Base-by-base conservation (phyloP, 2,797 vertebrate genomes). In the Pseudochirops corinnae region DNA sequence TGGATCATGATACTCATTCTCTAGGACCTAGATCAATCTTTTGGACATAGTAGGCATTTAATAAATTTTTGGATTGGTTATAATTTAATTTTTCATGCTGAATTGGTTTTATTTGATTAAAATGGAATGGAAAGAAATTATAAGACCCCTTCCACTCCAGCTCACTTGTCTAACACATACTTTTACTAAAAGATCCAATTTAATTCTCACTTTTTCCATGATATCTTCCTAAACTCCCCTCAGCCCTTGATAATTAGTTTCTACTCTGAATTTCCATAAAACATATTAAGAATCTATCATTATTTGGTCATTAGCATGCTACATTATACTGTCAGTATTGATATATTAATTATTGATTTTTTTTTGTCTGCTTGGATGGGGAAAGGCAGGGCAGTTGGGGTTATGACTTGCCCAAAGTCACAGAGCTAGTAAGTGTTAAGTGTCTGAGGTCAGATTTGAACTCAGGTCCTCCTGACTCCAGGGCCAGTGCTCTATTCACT, bases 121-220 rank as follows among this genome's bases (percentile, higher is more conserved):
- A 74, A 39, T 39, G n/a, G 16, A 74, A 74, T 74, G n/a, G 16
- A 74, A 74, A 74, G 29, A 33, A 62, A 62, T 62, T 62, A 62
- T 62, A 14, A 13, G n/a, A 74, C n/a, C n/a, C 16, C n/a, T 74
- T 74, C 67, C 16, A 74, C 74, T 92, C 16, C 91, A 95, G 91
- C 93, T 62, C 7, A 56, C 90, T 95, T 95, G 52, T 29, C 10
- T 82, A 92, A 55, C 11, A 52, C 57, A 57, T 93, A 91, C 90
- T 92, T 29, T 74, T 33, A 92, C 28, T 92, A 93, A 28, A 92
- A 31, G 53, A 90, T 29, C 11, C 90, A 82, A 93, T 91, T 93
- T 62, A 95, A 94, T 74, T 46, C 29, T 57, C 56, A 67, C 7
- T 28, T 50, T 2, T 28, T 92, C n/a, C 26, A 14, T 93, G 92